These are phyloP conservation scores for Drosophila sordidula DNA, from an alignment of 2,888 invertebrate genomes.

Conservation along the genomic window DNA sequence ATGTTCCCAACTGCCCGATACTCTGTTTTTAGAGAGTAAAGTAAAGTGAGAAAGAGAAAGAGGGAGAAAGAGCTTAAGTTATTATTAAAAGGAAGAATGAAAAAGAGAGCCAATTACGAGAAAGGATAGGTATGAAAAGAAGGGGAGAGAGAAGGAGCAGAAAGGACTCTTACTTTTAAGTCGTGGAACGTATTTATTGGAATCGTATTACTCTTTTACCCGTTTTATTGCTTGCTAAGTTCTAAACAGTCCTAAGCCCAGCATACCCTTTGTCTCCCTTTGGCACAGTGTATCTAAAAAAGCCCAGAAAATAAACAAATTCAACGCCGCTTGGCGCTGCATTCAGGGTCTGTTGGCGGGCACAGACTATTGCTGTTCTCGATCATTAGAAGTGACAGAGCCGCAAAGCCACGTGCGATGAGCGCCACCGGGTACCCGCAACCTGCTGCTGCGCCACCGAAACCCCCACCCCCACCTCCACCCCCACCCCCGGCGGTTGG, in stretches of 20 bases:
- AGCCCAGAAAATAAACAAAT: constrained; percentile 24
- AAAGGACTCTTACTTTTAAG: too few relatives aligned
- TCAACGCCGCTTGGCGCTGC: constrained; percentile 33
- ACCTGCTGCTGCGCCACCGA: too few relatives aligned
- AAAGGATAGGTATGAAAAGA: background rate
- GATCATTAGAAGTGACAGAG: constrained; percentile 73
- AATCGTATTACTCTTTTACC: too few relatives aligned
- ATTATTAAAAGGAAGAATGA: too few relatives aligned
- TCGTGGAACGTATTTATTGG: too few relatives aligned
- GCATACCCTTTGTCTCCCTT: too few relatives aligned
- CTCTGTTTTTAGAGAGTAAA: background rate
- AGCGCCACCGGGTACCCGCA: background rate
- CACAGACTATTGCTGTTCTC: constrained; percentile 36
- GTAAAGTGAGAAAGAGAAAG: background rate
- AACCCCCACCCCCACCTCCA: too few relatives aligned
- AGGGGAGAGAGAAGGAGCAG: background rate
- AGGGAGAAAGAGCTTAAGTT: background rate
- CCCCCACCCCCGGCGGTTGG: constrained; percentile 49
- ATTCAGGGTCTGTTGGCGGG: constrained; percentile 9
- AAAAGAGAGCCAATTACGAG: too few relatives aligned
- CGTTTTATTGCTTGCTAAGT: too few relatives aligned
- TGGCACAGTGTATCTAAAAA: background rate
- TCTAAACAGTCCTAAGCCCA: background rate
- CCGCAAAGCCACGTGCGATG: constrained; percentile 55
- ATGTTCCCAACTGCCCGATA: background rate